Percentiles rank a stretch among this genome's conserved stretches.
Conservation (phyloP, 2,113 vertebrate genomes). For the Gobiocypris rarus region DNA sequence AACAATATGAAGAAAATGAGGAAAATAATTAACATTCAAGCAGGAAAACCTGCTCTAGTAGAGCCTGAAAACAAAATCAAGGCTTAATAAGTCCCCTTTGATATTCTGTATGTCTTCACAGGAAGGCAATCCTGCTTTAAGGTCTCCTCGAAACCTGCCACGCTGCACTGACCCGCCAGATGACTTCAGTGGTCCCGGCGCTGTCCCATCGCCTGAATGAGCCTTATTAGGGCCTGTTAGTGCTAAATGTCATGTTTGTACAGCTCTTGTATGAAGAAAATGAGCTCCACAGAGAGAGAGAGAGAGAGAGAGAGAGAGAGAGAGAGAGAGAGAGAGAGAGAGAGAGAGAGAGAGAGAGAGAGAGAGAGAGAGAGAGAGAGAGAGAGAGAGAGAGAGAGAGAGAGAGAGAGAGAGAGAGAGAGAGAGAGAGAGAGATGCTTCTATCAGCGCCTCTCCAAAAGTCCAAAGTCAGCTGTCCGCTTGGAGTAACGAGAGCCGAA, state of each 20-base stretch:
- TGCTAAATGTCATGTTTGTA: constrained; percentile 61
- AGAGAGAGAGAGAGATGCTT: too few relatives aligned
- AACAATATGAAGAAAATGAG: too few relatives aligned
- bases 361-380: not conserved
- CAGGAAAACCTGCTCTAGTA: too few relatives aligned
- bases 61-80: too few relatives aligned
- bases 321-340: too few relatives aligned
- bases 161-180: not conserved
- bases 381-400: not conserved
- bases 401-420: too few relatives aligned
- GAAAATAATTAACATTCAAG: too few relatives aligned
- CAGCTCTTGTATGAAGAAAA: constrained; percentile 11
- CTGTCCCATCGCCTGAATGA: constrained; percentile 62
- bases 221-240: constrained; percentile 66
- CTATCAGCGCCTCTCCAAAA: not conserved
- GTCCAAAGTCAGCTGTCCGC: not conserved
- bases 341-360: too few relatives aligned
- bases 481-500: not conserved
- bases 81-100: not conserved
- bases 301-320: constrained; percentile 1
- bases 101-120: constrained; percentile 17
- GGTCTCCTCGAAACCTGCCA: not conserved
- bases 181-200: constrained; percentile 34
- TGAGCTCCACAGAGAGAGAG: constrained; percentile 8
- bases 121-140: not conserved